Evolutionary conservation across 2,888 invertebrate species (phyloP).

Genomic region (Torymus texanus): DNA sequence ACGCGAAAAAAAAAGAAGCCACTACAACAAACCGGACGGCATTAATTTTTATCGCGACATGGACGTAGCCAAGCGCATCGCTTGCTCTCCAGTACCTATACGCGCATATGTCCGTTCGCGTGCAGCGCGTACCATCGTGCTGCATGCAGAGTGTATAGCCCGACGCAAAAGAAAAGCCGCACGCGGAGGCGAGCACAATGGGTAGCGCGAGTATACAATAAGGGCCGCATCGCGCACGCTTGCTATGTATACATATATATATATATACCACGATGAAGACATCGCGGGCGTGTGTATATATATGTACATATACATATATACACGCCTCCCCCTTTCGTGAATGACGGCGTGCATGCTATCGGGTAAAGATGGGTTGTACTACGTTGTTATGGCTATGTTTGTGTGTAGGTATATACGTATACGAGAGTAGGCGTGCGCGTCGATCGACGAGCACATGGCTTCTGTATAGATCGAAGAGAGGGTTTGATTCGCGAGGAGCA

Average conservation of each 20-base stretch:
- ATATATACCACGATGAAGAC: conserved; percentile 20
- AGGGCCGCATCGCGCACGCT: not conserved
- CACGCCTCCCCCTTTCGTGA: too few species aligned
- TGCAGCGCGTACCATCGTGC: not conserved
- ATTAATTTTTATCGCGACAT: conserved; percentile 36
- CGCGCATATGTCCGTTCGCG: conserved; percentile 12
- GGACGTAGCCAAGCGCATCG: not conserved
- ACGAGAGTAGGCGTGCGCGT: too few species aligned
- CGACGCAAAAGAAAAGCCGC: conserved; percentile 25
- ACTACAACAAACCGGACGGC: not conserved
- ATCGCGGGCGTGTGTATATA: conserved; percentile 5
- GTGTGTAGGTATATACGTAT: too few species aligned
- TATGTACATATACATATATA: not conserved
- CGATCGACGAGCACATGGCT: too few species aligned
- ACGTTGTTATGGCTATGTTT: too few species aligned
- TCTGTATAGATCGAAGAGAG: too few species aligned
- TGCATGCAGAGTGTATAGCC: too few species aligned
- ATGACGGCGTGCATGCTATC: too few species aligned
- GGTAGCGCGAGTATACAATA: not conserved
- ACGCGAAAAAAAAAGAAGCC: not conserved
- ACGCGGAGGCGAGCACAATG: conserved; percentile 21
- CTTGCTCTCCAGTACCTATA: not conserved
- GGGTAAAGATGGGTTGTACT: too few species aligned
- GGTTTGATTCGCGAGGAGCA: too few species aligned
- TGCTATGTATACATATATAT: too few species aligned